Evolutionary conservation across 2,888 invertebrate species (phyloP), one percentile per base, ranked within the genome.

Genomic region (Nebria salina): DNA sequence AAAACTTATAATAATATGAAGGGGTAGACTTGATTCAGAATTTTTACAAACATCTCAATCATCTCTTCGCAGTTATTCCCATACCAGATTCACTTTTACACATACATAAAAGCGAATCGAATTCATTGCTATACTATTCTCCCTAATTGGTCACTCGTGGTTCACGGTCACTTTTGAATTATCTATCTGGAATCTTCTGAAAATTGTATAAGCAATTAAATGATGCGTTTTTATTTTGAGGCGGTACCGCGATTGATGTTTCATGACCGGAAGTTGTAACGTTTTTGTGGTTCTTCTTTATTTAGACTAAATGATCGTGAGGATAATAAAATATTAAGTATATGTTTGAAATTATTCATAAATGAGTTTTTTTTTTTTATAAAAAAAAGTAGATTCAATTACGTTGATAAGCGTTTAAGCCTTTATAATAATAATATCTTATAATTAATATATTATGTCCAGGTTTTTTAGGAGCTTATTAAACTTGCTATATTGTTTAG

Each of bases 111-210:
- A 54, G 54, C 54, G 54, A 54, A 54, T 54, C 54, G 54, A 54
- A 54, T 54, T 54, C 54, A 54, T 8, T 54, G 54, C 54, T 54
- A 54, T 54, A 54, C 8, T 54, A 54, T 13, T 54, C 34, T 34
- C 34, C 54, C 54, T 54, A 54, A 54, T 54, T 54, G 54, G 54
- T 54, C 54, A 54, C 54, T 68, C 26, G 68, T 26, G 26, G 20
- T 68, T 68, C 20, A 26, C 68, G 26, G 68, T 68, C 68, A 13
- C 68, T 26, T 68, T 68, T 68, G 13, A 25, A 68, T 68, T 68
- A 68, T 15, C n/a, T 68, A 65, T 68, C 20, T 11, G n/a, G 2
- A 11, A 68, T 68, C 20, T 25, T 2, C 5, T 68, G 4, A 68
- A 11, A 68, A 68, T 68, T 68, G 15, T 20, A 15, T 0, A 3